Evolutionary conservation across 2,888 invertebrate species (phyloP).

Genomic region (Apeira syringaria): DNA sequence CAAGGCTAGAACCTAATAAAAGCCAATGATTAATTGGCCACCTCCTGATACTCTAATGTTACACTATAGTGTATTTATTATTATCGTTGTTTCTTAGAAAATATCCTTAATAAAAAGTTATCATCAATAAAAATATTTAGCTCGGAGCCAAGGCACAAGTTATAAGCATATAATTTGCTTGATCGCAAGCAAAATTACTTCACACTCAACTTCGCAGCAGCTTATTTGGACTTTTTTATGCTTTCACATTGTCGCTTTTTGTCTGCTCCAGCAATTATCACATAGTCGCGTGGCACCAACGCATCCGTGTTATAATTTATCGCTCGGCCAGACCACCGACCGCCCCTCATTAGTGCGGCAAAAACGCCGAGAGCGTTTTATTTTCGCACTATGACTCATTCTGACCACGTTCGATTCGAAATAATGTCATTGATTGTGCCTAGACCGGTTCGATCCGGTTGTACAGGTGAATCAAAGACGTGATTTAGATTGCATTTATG

Average conservation of each 20-base stretch:
- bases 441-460: constrained; percentile 20
- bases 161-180: too few relatives aligned
- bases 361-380: constrained; percentile 51
- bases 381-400: constrained; percentile 56
- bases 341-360: constrained; percentile 59
- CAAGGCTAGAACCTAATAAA: too few relatives aligned
- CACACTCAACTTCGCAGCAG: not conserved
- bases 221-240: constrained; percentile 24
- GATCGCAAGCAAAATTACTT: not conserved
- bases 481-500: constrained; percentile 8
- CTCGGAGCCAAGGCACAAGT: too few relatives aligned
- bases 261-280: constrained; percentile 37
- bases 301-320: constrained; percentile 48
- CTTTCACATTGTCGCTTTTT: constrained; percentile 30
- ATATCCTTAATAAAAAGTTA: too few relatives aligned
- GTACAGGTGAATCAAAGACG: constrained; percentile 14
- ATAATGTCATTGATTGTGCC: constrained; percentile 41
- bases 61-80: too few relatives aligned
- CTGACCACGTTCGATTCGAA: constrained; percentile 26
- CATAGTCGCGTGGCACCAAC: constrained; percentile 55
- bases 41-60: too few relatives aligned
- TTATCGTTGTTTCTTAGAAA: too few relatives aligned
- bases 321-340: constrained; percentile 41
- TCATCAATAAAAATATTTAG: too few relatives aligned
- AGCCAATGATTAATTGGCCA: too few relatives aligned